Conservation (phyloP, 2,797 vertebrate species). For the Monodelphis domestica region DNA sequence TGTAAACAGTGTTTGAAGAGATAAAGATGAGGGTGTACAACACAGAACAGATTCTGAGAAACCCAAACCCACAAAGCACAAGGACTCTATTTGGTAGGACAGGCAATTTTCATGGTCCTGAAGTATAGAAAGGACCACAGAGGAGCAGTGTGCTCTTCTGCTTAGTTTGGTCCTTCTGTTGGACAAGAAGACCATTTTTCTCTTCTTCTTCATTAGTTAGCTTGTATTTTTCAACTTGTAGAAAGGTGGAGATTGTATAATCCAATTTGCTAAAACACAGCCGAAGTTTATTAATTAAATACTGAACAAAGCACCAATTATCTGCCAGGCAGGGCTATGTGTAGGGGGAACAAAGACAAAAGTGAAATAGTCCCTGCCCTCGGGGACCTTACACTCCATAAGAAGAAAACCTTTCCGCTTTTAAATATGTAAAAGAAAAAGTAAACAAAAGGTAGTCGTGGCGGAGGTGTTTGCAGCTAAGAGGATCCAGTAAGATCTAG, state of each 20-base stretch:
- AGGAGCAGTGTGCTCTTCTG: background rate
- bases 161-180: slow-evolving; percentile 9
- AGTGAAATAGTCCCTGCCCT: background rate
- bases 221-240: slow-evolving; percentile 12
- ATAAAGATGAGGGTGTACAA: slow-evolving; percentile 35
- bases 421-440: background rate
- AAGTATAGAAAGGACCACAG: background rate
- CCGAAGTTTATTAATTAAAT: background rate
- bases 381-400: background rate
- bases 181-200: slow-evolving; percentile 26
- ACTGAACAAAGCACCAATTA: background rate
- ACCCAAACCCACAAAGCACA: background rate
- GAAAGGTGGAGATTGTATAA: background rate
- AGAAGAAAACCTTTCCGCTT: background rate
- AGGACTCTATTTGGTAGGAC: slow-evolving; percentile 7
- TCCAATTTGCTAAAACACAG: slow-evolving; percentile 23
- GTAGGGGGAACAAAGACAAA: background rate
- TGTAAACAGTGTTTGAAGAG: slow-evolving; percentile 53
- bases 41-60: slow-evolving; percentile 37
- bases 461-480: background rate
- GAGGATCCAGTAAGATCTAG: background rate
- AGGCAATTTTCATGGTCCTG: background rate
- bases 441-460: background rate
- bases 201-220: slow-evolving; percentile 1
- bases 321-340: background rate